Base-by-base conservation (phyloP, 2,888 invertebrate genomes). In the Ormyrus thymus region DNA sequence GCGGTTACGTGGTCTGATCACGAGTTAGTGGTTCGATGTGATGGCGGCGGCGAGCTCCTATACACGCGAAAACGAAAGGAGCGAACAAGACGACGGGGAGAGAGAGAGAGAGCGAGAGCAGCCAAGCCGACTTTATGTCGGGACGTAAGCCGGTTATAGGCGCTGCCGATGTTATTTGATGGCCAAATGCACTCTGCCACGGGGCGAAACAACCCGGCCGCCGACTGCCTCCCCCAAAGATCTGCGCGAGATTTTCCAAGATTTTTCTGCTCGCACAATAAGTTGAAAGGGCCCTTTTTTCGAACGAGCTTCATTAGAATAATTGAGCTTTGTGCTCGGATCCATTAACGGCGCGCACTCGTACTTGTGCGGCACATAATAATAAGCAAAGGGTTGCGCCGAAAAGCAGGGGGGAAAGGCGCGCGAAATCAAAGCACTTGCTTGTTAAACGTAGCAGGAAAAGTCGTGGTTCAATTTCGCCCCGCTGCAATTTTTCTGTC, bases 151-250 rank as follows among this genome's bases (percentile, higher is more conserved):
- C 87, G 89, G 89, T 90, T 90, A 90, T 90, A 88, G 89, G 87
- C 87, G 86, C 87, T 88, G 87, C 89, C 89, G 86, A 90, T 89
- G 89, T 89, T 90, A 89, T 90, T 90, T 90, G 90, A 90, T 90
- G 90, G 89, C 89, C 88, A 89, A 90, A 90, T 90, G 90, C 90
- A 90, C 90, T 90, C 86, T 85, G 84, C 84, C 71, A 51, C 29
- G 48, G 48, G 46, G 10, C 65, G 70, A 76, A 76, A 72, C 61
- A 68, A 66, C 70, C 75, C 64, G 29, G n/a, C 43, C 61, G 55
- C 55, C 58, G 29, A 48, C 8, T 6, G 10, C 46, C 43, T 15
- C 13, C 9, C 59, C 9, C 43, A 45, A 15, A 10, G 29, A 29
- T 29, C 29, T 29, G 29, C n/a, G 50, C 43, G 29, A 50, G 56